Percentiles rank a stretch among this genome's conserved stretches.
These are phyloP conservation scores for Gisinianus flammeolus DNA, from an alignment of 2,888 invertebrate species.

Conservation along the genomic window DNA sequence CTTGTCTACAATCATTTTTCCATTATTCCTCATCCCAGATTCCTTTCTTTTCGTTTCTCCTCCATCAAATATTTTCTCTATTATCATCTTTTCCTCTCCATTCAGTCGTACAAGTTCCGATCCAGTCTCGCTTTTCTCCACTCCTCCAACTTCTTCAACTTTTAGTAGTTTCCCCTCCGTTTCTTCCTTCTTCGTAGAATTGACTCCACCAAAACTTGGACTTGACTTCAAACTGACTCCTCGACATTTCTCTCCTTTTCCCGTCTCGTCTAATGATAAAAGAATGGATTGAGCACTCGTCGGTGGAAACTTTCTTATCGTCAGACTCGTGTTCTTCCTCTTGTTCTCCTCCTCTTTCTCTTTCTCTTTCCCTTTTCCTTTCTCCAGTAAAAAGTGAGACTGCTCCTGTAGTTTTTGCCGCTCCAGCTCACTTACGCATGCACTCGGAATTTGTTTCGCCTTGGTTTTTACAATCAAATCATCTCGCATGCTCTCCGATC, in stretches of 20 bases:
- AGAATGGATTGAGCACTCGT: background rate
- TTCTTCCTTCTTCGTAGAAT: background rate
- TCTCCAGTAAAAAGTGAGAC: background rate
- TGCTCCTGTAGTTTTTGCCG: background rate
- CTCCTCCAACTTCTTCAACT: background rate
- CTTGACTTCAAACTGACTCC: background rate
- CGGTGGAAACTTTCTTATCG: background rate
- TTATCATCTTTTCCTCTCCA: too few relatives aligned
- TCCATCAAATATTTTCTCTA: background rate
- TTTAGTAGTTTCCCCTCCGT: background rate
- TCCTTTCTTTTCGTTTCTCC: background rate
- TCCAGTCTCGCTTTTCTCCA: background rate
- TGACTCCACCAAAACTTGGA: background rate
- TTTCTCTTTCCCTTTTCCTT: background rate
- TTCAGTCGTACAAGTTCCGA: too few relatives aligned
- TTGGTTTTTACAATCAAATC: conserved; percentile 32
- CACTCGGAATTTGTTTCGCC: background rate
- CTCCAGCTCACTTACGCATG: background rate
- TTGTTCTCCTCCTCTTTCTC: background rate
- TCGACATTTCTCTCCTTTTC: too few relatives aligned
- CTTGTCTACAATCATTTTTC: background rate
- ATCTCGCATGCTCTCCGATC: conserved; percentile 57
- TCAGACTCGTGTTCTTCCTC: background rate
- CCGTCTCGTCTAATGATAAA: background rate
- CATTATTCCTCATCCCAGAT: background rate